phyloP scores from a whole-genome alignment of 2,113 vertebrate species.

The Physeter macrocephalus region DNA sequence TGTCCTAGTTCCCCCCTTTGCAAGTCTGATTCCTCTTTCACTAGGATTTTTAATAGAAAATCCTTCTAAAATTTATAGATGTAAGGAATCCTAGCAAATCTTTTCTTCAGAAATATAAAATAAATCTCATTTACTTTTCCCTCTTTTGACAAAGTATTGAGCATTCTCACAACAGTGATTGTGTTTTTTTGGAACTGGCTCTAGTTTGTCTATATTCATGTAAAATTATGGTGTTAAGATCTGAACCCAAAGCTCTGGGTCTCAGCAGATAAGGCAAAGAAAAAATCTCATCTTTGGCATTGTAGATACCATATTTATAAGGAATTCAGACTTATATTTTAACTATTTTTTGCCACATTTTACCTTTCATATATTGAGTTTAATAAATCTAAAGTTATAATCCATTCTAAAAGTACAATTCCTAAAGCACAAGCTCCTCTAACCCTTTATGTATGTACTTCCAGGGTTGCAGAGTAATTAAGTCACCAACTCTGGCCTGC shows the following conservation, averaged over 20 bases:
- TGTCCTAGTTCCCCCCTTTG: not conserved
- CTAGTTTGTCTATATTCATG: not conserved
- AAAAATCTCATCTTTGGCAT: not conserved
- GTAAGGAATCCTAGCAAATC: not conserved
- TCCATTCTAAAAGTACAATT: not conserved
- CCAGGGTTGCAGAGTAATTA: not conserved
- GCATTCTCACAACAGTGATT: not conserved
- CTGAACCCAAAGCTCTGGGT: not conserved
- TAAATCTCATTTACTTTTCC: not conserved
- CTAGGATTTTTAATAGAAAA: not conserved
- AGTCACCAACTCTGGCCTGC: not conserved
- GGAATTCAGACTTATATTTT: not conserved
- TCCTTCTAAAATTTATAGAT: not conserved
- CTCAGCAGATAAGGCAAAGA: not conserved
- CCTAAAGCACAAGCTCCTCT: not conserved
- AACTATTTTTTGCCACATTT: not conserved
- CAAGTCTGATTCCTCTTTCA: not conserved
- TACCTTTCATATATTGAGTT: not conserved
- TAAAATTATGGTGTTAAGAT: not conserved
- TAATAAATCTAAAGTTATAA: not conserved
- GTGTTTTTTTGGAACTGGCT: not conserved
- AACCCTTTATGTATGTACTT: not conserved
- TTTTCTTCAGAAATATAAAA: constrained; percentile 28
- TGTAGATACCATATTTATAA: not conserved
- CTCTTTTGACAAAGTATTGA: not conserved